These are phyloP conservation scores for Argyresthia albistria DNA, from an alignment of 2,888 invertebrate species.

Conservation along the genomic window DNA sequence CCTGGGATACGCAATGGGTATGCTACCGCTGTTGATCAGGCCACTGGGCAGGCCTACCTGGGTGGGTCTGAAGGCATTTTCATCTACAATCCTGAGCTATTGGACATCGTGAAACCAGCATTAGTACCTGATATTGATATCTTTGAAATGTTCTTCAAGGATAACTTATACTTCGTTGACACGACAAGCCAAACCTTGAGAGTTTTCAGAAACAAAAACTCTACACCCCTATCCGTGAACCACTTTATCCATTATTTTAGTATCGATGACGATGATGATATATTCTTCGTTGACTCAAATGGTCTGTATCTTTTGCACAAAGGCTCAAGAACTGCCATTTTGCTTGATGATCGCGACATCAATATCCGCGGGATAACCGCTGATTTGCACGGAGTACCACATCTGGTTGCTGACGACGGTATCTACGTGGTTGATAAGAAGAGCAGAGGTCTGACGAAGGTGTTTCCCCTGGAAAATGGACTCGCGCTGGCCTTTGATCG, in stretches of 20 bases:
- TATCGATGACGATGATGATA: conserved; percentile 24
- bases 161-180: conserved; percentile 37
- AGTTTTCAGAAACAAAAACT: conserved; percentile 19
- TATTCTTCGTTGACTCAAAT: conserved; percentile 30
- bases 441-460: conserved; percentile 21
- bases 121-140: conserved; percentile 30
- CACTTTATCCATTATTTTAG: conserved; percentile 35
- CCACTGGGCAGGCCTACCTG: conserved; percentile 29
- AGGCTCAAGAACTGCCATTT: conserved; percentile 18
- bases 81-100: conserved; percentile 28
- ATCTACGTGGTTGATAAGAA: conserved; percentile 29
- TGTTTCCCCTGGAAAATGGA: conserved; percentile 28
- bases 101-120: conserved; percentile 24
- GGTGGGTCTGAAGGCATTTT: conserved; percentile 48
- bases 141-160: conserved; percentile 37
- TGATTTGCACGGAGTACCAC: conserved; percentile 25
- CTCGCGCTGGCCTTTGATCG: conserved; percentile 41
- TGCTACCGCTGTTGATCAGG: conserved; percentile 39
- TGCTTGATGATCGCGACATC: conserved; percentile 22
- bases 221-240: conserved; percentile 17
- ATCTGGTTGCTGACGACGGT: conserved; percentile 36
- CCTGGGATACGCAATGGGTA: conserved; percentile 43
- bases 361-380: conserved; percentile 33
- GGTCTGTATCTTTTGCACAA: conserved; percentile 28
- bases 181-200: conserved; percentile 33